These are phyloP conservation scores for Triplophysa dalaica DNA, from an alignment of 2,113 vertebrate genomes.

Conservation along the genomic window DNA sequence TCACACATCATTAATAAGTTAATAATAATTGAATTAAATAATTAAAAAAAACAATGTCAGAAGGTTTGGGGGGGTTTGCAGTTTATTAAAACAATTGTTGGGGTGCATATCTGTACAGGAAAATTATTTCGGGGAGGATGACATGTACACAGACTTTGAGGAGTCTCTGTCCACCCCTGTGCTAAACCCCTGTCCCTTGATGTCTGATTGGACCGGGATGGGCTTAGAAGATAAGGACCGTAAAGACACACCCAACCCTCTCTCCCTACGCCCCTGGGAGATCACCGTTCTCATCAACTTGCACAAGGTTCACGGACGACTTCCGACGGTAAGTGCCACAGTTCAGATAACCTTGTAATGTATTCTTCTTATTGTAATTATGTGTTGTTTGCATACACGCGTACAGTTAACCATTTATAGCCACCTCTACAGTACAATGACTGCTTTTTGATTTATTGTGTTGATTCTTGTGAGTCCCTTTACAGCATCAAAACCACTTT, in stretches of 20 bases:
- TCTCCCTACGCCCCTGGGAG: constrained; percentile 92
- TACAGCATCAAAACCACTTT: too few species aligned
- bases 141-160: constrained; percentile 98
- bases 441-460: too few species aligned
- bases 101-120: constrained; percentile 73
- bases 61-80: too few species aligned
- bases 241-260: constrained; percentile 81
- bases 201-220: constrained; percentile 91
- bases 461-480: too few species aligned
- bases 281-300: constrained; percentile 96
- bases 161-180: constrained; percentile 89
- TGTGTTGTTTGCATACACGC: too few species aligned
- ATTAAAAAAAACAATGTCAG: too few species aligned
- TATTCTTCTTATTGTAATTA: neutral
- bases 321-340: constrained; percentile 85
- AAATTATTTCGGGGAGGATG: constrained; percentile 98
- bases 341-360: too few species aligned
- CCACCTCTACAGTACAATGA: neutral
- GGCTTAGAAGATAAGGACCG: constrained; percentile 80
- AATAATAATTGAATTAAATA: too few species aligned
- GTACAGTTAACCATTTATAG: neutral
- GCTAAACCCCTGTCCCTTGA: constrained; percentile 87
- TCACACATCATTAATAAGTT: too few species aligned
- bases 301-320: constrained; percentile 91
- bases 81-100: neutral